Evolutionary conservation across 2,797 vertebrate species (phyloP).

Genomic region (Selene dorsalis): DNA sequence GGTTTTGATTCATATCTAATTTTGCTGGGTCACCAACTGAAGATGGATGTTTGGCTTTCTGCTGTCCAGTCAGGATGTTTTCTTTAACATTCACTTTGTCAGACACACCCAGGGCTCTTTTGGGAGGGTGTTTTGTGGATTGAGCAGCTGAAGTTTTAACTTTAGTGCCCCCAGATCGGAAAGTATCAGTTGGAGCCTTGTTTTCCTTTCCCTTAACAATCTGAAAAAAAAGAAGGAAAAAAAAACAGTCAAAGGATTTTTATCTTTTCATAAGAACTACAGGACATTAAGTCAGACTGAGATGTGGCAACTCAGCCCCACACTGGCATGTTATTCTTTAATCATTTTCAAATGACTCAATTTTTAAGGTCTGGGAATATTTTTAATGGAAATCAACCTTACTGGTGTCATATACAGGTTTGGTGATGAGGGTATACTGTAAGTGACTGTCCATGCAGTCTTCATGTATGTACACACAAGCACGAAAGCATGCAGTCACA

Average conservation of each 20-base stretch:
- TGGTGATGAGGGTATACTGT: no score
- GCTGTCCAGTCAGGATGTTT: neutral
- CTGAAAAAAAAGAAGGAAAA: slow-evolving; percentile 53
- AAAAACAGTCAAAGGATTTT: no score
- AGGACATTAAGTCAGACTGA: no score
- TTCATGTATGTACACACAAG: neutral
- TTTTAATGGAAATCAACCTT: neutral
- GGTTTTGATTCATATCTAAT: neutral
- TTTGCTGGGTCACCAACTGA: neutral
- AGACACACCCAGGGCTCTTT: slow-evolving; percentile 5
- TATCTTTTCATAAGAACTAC: no score
- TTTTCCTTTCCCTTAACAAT: slow-evolving; percentile 78
- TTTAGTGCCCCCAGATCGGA: slow-evolving; percentile 21
- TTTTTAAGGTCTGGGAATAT: no score
- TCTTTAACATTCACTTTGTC: slow-evolving; percentile 20
- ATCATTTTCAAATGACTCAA: no score
- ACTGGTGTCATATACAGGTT: no score
- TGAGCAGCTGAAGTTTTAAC: neutral
- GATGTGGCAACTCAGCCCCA: no score
- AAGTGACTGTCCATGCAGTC: no score
- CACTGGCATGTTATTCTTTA: no score
- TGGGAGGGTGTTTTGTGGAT: neutral
- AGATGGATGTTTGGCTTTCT: neutral
- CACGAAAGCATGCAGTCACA: no score
- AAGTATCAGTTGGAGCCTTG: slow-evolving; percentile 13